Evolutionary conservation across 2,888 invertebrate genomes (phyloP), one percentile per base, ranked within the genome.

Genomic region (Stramonita haemastoma): DNA sequence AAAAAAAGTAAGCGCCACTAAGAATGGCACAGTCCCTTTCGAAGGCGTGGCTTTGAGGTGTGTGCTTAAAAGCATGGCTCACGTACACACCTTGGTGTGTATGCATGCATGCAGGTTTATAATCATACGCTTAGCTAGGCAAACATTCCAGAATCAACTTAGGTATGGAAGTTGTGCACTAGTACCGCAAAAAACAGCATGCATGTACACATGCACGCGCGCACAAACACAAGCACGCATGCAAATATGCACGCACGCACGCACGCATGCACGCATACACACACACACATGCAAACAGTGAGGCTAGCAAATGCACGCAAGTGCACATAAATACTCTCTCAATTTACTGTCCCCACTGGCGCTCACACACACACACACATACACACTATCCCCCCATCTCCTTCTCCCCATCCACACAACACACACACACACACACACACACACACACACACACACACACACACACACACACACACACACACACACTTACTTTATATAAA

Each of bases 261-360:
- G n/a, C 77, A n/a, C 77, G n/a, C 77, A 77, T n/a, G n/a, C 77
- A 83, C 56, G 56, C 13, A 83, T 19, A 83, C 36, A 83, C 36
- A 88, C 29, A 83, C 26, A 89, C 83, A 66, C 13, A 85, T 34
- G 83, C 57, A 66, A 36, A 88, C n/a, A 73, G n/a, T 57, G 83
- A 66, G 34, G 29, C 66, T 1, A 2, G 26, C 66, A 66, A 2
- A 66, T 26, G 66, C 66, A 66, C 66, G 26, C 13, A 13, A 4
- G 13, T 26, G 26, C 66, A 13, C 66, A 66, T 66, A 66, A 66
- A 22, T 66, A 66, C 46, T 66, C 5, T 66, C 66, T 22, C 13
- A 22, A 6, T 66, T 66, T 66, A 26, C 66, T 6, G 17, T 66
- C 17, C 17, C 26, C 2, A 66, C 66, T 17, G 66, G 26, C 66